phyloP scores from a whole-genome alignment of 2,797 vertebrate genomes.

The Peromyscus aztecus region DNA sequence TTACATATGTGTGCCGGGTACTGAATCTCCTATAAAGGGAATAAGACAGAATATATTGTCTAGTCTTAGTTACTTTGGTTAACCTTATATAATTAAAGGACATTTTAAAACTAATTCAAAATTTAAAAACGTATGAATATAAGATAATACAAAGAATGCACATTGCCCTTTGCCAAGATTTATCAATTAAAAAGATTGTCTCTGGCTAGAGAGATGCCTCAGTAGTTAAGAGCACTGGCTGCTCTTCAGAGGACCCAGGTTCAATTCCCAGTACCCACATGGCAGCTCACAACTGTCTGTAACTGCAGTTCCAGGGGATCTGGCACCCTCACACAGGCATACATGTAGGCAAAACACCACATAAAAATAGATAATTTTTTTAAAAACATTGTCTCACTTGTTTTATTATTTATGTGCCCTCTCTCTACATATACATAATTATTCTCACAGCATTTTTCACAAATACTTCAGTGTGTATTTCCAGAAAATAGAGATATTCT shows the following conservation, averaged over 20 bases:
- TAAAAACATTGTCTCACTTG: background rate
- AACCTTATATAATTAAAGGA: background rate
- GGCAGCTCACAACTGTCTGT: background rate
- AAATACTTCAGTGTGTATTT: background rate
- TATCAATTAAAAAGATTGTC: background rate
- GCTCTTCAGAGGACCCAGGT: background rate
- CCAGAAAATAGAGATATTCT: background rate
- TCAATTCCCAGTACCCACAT: background rate
- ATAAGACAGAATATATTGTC: background rate
- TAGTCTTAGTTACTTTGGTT: slow-evolving; percentile 8
- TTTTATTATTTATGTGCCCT: background rate
- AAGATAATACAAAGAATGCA: background rate
- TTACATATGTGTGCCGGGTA: background rate
- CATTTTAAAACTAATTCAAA: background rate
- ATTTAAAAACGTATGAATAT: background rate
- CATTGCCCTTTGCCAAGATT: background rate
- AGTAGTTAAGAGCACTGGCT: background rate
- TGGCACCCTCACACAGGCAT: background rate
- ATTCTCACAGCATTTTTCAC: background rate
- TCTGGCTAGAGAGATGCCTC: background rate
- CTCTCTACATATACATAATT: background rate
- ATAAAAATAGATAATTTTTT: background rate
- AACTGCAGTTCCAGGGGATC: background rate
- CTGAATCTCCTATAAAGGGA: background rate
- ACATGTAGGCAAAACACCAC: background rate